phyloP scores from a whole-genome alignment of 2,888 invertebrate genomes.

The Apoderus coryli region DNA sequence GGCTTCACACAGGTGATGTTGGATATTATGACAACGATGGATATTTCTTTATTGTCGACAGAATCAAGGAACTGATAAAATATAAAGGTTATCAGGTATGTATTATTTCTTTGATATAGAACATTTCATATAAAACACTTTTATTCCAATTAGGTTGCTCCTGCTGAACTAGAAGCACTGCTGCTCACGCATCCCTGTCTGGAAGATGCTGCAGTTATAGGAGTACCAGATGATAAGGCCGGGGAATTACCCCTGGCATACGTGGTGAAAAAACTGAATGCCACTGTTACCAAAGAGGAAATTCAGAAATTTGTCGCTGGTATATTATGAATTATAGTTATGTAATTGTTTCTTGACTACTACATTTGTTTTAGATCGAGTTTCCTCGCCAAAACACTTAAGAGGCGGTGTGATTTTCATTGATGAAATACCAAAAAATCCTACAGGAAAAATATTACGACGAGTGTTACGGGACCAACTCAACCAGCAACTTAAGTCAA shows the following conservation, averaged over 20 bases:
- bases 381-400: slow-evolving; percentile 45
- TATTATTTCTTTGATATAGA: neutral
- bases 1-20: slow-evolving; percentile 66
- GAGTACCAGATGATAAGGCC: slow-evolving; percentile 51
- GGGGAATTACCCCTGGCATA: slow-evolving; percentile 69
- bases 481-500: slow-evolving; percentile 20
- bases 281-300: slow-evolving; percentile 33
- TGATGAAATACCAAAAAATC: slow-evolving; percentile 48
- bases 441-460: slow-evolving; percentile 53
- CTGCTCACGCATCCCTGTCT: slow-evolving; percentile 55
- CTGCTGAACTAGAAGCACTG: slow-evolving; percentile 73
- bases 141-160: slow-evolving; percentile 35
- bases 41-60: slow-evolving; percentile 67
- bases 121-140: slow-evolving; percentile 1
- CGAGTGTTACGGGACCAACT: slow-evolving; percentile 38
- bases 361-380: slow-evolving; percentile 17
- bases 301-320: slow-evolving; percentile 34
- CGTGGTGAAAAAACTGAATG: slow-evolving; percentile 46
- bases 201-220: slow-evolving; percentile 69
- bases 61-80: slow-evolving; percentile 82
- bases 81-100: slow-evolving; percentile 71
- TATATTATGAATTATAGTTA: slow-evolving; percentile 10
- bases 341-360: neutral
- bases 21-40: slow-evolving; percentile 67
- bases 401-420: slow-evolving; percentile 52